Base-by-base conservation (phyloP, 1,140 invertebrate species). In the Trachymyrmex septentrionalis region DNA sequence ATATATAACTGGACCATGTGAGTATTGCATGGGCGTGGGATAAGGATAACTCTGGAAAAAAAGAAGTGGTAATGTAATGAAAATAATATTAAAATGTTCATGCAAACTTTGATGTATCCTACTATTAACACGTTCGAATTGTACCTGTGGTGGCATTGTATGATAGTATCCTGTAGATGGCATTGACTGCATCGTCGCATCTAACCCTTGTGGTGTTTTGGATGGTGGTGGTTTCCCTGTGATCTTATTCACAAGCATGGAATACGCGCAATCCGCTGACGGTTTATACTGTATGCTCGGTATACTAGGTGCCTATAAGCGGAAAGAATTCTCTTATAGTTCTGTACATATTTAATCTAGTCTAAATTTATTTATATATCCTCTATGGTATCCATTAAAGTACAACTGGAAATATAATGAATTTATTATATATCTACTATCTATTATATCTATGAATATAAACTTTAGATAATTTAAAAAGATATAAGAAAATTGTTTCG, bases 211-310 rank as follows among this genome's bases (percentile, higher is more conserved):
- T 27, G 87, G 92, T 53, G 85, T 66, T 85, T 93, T 93, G 38
- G 95, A 89, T 21, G 95, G 94, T 7, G 96, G 94, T 82, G 96
- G 96, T 88, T 97, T 96, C n/a, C 97, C 97, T 85, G 97, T 97
- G 86, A 98, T 98, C 94, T 97, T 97, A 90, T 97, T 98, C 21
- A 98, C 97, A 64, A 98, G 95, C 96, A 98, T 97, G 16, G 97
- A 98, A 93, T 98, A 98, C 63, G 98, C 97, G 94, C 97, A 98
- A 95, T 98, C 97, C 0, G 97, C 97, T 9, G 97, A 97, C 44
- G 97, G 97, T 92, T 97, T 97, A 94, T 98, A 98, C 73, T 96
- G 96, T 87, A 98, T 97, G 88, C 95, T 96, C 48, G 97, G 96
- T 90, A 97, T 96, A 61, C 96, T 96, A 7, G 96, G 96, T 55